Evolutionary conservation across 2,888 invertebrate species (phyloP), one percentile per base, ranked within the genome.

Genomic region (Polyommatus iphigenia): DNA sequence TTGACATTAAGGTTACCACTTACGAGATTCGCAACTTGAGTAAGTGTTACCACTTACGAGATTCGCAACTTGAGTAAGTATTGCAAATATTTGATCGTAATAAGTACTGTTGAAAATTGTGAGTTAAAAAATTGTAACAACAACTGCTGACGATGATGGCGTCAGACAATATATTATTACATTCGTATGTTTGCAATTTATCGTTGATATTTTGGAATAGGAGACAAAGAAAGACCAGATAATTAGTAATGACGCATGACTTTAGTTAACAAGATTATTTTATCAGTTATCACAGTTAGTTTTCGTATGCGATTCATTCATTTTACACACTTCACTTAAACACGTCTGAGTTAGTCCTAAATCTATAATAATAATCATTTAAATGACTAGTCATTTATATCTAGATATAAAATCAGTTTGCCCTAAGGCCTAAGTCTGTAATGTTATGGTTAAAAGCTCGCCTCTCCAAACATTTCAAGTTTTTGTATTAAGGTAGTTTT

Each of bases 151-250:
- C 29, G 18, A 18, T 15, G 29, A 18, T 2, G 67, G 29, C 29
- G 67, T 41, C 36, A 20, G 72, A 72, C 7, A 54, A 54, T 50
- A 18, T 15, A 54, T 41, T n/a, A 41, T 72, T 75, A 50, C 18
- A 15, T 50, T 75, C 46, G 3, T 4, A 29, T 50, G 75, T 75
- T 75, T 75, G 75, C 75, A 75, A 75, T 54, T 75, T 6, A 18
- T 75, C 13, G 75, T 24, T 54, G 75, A 54, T 75, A 18, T 54
- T 29, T 24, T 29, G 13, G 29, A 67, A 67, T 8, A 62, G 24
- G 62, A 62, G 62, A 29, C 29, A 15, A 67, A 1, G 29, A 24
- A 24, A 24, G 59, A n/a, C 20, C 20, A 59, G 59, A 59, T 59
- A 59, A n/a, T n/a, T n/a, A 13, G 62, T 24, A 24, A 62, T 62